These are phyloP conservation scores for Stenolophus ochropezus DNA, from an alignment of 2,888 invertebrate genomes.

Conservation along the genomic window DNA sequence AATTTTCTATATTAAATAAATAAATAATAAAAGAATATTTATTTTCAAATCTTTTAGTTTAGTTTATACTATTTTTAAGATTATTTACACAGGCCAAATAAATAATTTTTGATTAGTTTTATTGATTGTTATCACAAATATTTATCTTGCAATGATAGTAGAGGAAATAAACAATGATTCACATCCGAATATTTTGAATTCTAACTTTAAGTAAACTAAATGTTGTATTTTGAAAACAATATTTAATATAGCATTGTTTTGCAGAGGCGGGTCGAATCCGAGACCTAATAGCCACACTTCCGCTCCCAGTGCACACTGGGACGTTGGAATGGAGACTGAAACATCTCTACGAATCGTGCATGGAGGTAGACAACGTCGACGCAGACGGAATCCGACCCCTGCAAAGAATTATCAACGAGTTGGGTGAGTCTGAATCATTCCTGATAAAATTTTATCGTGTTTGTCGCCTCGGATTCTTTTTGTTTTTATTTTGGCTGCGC, in stretches of 20 bases:
- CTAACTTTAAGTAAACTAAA: too few species aligned
- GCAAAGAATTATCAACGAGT: slow-evolving; percentile 71
- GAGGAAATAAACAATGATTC: not conserved
- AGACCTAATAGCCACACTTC: slow-evolving; percentile 73
- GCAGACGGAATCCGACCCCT: slow-evolving; percentile 72
- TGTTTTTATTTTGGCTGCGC: slow-evolving; percentile 18
- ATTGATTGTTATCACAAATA: too few species aligned
- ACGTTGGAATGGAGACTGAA: slow-evolving; percentile 77
- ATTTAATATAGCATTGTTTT: too few species aligned
- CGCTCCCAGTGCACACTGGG: slow-evolving; percentile 71
- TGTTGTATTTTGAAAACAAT: too few species aligned
- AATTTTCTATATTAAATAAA: not conserved
- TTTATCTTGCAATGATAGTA: too few species aligned
- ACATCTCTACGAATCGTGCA: slow-evolving; percentile 77
- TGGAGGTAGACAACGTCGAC: slow-evolving; percentile 74
- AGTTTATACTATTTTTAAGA: not conserved
- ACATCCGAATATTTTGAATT: not conserved
- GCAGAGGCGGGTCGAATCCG: slow-evolving; percentile 73
- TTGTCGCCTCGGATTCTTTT: not conserved
- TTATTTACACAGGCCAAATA: not conserved
- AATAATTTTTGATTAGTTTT: too few species aligned
- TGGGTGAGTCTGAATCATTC: slow-evolving; percentile 71
- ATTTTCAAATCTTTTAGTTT: not conserved
- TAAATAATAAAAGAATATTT: not conserved
- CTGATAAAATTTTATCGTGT: slow-evolving; percentile 30